These are phyloP conservation scores for Drosophila rellima DNA, from an alignment of 2,888 invertebrate species.

Conservation along the genomic window DNA sequence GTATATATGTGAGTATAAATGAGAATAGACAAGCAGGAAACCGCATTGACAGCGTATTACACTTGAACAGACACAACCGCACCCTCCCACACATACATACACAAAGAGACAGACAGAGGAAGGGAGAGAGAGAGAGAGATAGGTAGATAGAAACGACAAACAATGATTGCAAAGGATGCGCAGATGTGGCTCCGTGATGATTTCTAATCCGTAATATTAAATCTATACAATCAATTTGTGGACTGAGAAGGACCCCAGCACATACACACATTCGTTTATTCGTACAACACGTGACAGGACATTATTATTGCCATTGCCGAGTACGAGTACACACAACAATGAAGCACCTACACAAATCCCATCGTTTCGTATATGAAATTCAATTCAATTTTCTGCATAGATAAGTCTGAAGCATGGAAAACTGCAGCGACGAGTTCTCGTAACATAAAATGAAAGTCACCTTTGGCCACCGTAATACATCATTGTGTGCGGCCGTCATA, in stretches of 20 bases:
- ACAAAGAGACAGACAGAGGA: neutral
- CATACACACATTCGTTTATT: neutral
- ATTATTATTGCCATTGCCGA: constrained; percentile 54
- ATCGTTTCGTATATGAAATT: constrained; percentile 58
- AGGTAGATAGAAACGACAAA: neutral
- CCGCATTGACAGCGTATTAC: constrained; percentile 21
- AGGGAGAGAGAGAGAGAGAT: neutral
- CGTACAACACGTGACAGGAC: constrained; percentile 66
- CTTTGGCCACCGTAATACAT: constrained; percentile 73
- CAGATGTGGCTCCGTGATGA: constrained; percentile 61
- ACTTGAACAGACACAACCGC: constrained; percentile 10
- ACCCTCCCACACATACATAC: neutral
- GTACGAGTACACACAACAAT: constrained; percentile 28
- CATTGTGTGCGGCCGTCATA: constrained; percentile 62
- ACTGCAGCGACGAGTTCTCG: constrained; percentile 50
- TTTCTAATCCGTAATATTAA: constrained; percentile 78
- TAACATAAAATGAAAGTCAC: constrained; percentile 76
- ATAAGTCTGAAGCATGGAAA: constrained; percentile 61
- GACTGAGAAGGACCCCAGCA: constrained; percentile 7
- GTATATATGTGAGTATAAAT: neutral
- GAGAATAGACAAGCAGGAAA: constrained; percentile 13
- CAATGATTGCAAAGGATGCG: constrained; percentile 33
- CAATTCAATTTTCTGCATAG: constrained; percentile 80
- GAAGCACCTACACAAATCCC: constrained; percentile 32
- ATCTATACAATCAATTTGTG: constrained; percentile 77